Evolutionary conservation across 1,140 invertebrate species (phyloP).

Genomic region (Augochlora pura): DNA sequence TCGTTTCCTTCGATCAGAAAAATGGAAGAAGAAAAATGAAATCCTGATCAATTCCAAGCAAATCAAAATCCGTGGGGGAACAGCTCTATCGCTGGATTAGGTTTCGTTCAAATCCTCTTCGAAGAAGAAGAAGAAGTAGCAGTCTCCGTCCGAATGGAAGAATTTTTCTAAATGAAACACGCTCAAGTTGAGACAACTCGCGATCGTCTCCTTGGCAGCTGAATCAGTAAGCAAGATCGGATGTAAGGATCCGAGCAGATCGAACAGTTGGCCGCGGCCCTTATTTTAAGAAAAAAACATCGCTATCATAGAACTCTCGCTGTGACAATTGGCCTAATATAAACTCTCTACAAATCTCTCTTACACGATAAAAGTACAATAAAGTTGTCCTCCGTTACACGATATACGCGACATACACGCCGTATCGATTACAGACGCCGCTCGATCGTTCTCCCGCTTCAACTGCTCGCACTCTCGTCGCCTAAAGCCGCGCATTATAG

Average conservation of each 20-base stretch:
- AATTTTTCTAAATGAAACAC: no score
- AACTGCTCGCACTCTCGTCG: neutral
- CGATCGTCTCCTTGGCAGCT: neutral
- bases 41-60: no score
- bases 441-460: constrained; percentile 25
- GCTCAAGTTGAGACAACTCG: no score
- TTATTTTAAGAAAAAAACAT: constrained; percentile 22
- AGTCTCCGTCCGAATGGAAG: no score
- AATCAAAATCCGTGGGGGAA: no score
- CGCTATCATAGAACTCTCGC: constrained; percentile 47
- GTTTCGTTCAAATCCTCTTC: no score
- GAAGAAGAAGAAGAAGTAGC: no score
- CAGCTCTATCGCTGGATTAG: no score
- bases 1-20: no score
- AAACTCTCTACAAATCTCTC: constrained; percentile 61
- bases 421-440: constrained; percentile 37
- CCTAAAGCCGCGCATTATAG: constrained; percentile 52
- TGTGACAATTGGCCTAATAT: constrained; percentile 54
- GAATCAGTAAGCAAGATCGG: neutral
- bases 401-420: constrained; percentile 33
- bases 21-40: no score
- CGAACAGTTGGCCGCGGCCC: constrained; percentile 18
- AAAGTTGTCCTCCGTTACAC: constrained; percentile 38
- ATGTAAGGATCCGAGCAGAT: neutral
- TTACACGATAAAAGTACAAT: constrained; percentile 58